Conservation (phyloP, 2,888 invertebrate species). For the Drosophila sordidula region DNA sequence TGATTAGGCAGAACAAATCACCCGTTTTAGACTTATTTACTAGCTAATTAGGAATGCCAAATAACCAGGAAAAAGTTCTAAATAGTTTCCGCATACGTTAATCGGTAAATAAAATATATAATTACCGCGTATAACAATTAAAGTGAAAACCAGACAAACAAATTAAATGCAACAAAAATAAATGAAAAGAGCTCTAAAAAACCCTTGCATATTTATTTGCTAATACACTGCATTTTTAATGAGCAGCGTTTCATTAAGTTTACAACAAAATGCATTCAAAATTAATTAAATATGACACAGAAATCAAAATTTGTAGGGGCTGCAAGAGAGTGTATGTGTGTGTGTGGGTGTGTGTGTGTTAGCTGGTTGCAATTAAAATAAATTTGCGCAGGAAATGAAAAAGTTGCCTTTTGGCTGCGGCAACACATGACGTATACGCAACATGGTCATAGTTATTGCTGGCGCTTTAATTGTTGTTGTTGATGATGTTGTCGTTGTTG, state of each 20-base stretch:
- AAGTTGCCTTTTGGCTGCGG: slow-evolving; percentile 44
- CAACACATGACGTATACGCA: slow-evolving; percentile 76
- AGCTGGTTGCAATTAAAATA: slow-evolving; percentile 66
- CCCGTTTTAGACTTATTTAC: background rate
- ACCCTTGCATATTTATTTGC: slow-evolving; percentile 39
- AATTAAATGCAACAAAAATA: slow-evolving; percentile 13
- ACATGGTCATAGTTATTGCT: slow-evolving; percentile 65
- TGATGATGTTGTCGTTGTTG: slow-evolving; percentile 25
- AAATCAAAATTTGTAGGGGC: slow-evolving; percentile 42
- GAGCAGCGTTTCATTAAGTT: slow-evolving; percentile 52
- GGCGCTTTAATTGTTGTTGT: slow-evolving; percentile 20
- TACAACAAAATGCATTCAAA: slow-evolving; percentile 58
- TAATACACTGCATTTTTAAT: slow-evolving; percentile 46
- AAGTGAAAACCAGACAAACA: slow-evolving; percentile 19
- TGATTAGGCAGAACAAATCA: background rate
- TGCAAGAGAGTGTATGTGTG: background rate
- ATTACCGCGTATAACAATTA: slow-evolving; percentile 18
- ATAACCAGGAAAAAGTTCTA: slow-evolving; percentile 3
- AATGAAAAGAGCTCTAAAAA: background rate
- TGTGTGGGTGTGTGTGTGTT: slow-evolving; percentile 20
- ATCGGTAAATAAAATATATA: slow-evolving; percentile 7
- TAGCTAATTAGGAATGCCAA: slow-evolving; percentile 26
- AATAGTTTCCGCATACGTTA: slow-evolving; percentile 2
- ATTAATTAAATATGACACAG: slow-evolving; percentile 63
- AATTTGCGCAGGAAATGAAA: slow-evolving; percentile 63